Base-by-base conservation (phyloP, 2,113 vertebrate genomes). In the Lepisosteus osseus region DNA sequence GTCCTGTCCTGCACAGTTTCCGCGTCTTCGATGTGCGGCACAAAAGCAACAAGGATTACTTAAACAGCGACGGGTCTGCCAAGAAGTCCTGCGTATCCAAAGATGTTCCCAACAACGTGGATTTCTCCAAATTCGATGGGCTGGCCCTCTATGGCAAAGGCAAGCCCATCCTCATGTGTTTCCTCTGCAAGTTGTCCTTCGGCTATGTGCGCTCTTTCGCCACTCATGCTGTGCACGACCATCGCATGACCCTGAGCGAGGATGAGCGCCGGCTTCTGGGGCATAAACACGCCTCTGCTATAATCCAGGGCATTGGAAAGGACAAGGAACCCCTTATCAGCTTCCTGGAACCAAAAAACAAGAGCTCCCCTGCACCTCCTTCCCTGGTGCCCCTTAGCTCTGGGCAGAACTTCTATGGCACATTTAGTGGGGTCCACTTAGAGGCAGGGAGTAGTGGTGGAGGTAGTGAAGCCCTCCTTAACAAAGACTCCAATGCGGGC, bases 1-100 rank as follows among this genome's bases (percentile, higher is more conserved):
- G 97, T 90, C 97, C 97, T 80, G 95, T 99, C 94, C 95, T 99
- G 95, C 97, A 99, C 96, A 99, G 94, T 93, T 99, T 95, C 94
- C 96, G 97, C 87, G 97, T 99, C 83, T 99, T 99, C 54, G 97
- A 99, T 87, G 97, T 99, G 94, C 96, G 97, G 90, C 96, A 99
- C 94, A 97, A 96, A 96, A 99, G 95, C 95, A 96, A 95, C 97
- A 97, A 98, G 94, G 97, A 99, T 97, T 98, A 98, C 92, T 95
- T 99, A 83, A 99, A 99, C 93, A 98, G 96, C 69, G 97, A 99
- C 79, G 97, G 97, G 91, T 99, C 96, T 93, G 97, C 97, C 95
- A 99, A 96, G 95, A 98, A 96, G 93, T 98, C 97, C 90, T 97
- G 95, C 84, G 96, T 99, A 94, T 98, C 97, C 97, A 99, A 99